Conservation (phyloP, 2,797 vertebrate species). For the Iguana delicatissima region DNA sequence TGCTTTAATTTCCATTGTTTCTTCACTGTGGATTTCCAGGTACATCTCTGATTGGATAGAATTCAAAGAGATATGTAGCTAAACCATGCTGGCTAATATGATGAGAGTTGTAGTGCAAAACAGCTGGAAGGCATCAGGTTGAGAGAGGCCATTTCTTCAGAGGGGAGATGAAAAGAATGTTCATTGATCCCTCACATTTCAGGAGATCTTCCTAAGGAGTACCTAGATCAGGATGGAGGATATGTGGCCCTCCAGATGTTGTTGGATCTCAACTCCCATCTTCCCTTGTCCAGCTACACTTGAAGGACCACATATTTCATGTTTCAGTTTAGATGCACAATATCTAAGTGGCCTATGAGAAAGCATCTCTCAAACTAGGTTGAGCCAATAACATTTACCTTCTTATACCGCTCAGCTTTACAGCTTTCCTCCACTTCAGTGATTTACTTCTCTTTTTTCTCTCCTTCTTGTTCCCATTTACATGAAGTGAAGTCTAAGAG, state of each 20-base stretch:
- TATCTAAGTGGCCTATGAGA: too few species aligned
- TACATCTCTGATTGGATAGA: not conserved
- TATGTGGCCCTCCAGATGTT: not conserved
- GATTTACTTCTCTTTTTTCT: not conserved
- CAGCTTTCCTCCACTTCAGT: not conserved
- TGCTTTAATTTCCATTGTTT: constrained; percentile 2
- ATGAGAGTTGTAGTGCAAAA: not conserved
- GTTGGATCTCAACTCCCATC: not conserved
- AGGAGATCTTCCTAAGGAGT: not conserved
- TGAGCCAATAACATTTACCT: too few species aligned
- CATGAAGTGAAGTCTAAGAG: not conserved
- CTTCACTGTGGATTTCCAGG: not conserved
- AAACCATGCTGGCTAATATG: not conserved
- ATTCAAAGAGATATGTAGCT: constrained; percentile 3
- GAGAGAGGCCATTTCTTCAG: too few species aligned
- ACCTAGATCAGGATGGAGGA: not conserved
- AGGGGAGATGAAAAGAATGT: not conserved
- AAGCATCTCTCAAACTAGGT: too few species aligned
- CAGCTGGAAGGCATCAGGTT: not conserved
- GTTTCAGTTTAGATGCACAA: not conserved
- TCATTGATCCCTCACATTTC: not conserved
- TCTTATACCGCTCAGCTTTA: not conserved
- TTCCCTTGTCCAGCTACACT: not conserved
- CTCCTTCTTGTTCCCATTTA: not conserved
- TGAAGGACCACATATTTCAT: not conserved